phyloP scores from a whole-genome alignment of 2,113 vertebrate species.

The Anarhynchus alexandrinus region DNA sequence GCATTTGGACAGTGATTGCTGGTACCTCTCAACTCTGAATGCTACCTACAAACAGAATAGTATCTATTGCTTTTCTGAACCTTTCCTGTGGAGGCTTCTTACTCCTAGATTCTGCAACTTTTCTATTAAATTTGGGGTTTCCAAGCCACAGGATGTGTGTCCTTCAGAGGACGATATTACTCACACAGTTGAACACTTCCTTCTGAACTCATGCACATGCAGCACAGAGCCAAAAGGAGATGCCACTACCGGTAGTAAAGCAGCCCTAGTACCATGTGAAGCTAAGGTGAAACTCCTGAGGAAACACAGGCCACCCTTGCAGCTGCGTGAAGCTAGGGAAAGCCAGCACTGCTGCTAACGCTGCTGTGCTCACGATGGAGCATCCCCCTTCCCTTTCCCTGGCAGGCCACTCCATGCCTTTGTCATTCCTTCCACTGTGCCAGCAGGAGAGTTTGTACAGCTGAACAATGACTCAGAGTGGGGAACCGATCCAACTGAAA shows the following conservation, averaged over 20 bases:
- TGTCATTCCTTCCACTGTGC: slow-evolving; percentile 22
- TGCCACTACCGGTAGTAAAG: background rate
- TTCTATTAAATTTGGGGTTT: background rate
- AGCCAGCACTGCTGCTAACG: background rate
- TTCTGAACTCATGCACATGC: accelerated
- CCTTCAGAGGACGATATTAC: background rate
- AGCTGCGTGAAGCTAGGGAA: background rate
- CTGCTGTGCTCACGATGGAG: background rate
- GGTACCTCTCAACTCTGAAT: background rate
- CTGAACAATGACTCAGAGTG: slow-evolving; percentile 28
- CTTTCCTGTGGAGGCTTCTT: background rate
- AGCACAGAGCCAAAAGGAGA: background rate
- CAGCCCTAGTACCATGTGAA: background rate
- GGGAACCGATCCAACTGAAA: background rate
- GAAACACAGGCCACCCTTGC: background rate
- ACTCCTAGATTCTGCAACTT: background rate
- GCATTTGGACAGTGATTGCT: background rate
- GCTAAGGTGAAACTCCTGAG: background rate
- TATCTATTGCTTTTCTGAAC: background rate
- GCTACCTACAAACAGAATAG: background rate
- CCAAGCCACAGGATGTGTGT: background rate
- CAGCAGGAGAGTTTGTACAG: slow-evolving; percentile 14
- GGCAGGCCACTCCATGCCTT: background rate
- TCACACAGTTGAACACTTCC: background rate
- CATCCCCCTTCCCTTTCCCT: background rate